phyloP scores from a whole-genome alignment of 2,888 invertebrate genomes.

The Hirtodrosophila histrioides region DNA sequence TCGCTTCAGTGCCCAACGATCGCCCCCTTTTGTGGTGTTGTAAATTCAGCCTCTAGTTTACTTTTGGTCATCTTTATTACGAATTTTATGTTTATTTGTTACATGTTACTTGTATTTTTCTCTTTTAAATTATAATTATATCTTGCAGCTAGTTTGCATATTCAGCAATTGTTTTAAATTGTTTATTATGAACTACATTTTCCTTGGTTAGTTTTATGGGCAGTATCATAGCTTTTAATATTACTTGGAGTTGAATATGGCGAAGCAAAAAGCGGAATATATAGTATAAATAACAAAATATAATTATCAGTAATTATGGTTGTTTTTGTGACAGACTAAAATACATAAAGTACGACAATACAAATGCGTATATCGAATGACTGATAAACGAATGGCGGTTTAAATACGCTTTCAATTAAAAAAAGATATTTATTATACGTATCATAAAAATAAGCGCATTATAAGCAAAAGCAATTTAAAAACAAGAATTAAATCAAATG shows the following conservation, averaged over 20 bases:
- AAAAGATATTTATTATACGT: conserved; percentile 10
- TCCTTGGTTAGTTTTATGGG: too few relatives aligned
- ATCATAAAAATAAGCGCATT: conserved; percentile 3
- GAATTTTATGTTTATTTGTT: conserved; percentile 16
- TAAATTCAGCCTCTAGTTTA: conserved; percentile 29
- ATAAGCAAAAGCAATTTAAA: conserved; percentile 14
- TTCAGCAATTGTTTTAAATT: conserved; percentile 34
- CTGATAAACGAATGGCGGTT: background rate
- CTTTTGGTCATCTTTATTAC: conserved; percentile 40
- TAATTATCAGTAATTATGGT: background rate
- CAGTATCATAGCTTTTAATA: too few relatives aligned
- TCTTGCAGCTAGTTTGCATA: conserved; percentile 34
- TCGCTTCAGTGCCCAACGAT: conserved; percentile 34
- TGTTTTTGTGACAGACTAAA: background rate
- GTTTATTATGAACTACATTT: conserved; percentile 1
- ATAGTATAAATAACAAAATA: too few relatives aligned
- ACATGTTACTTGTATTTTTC: background rate
- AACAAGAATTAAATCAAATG: conserved; percentile 22
- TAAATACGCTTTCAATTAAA: background rate
- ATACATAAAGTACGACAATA: background rate
- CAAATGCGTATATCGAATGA: background rate
- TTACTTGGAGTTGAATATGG: too few relatives aligned
- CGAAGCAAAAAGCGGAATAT: too few relatives aligned
- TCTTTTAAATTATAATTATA: conserved; percentile 45
- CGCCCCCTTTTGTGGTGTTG: conserved; percentile 39